phyloP scores from a whole-genome alignment of 2,888 invertebrate species.

The Diadegma fenestrale region DNA sequence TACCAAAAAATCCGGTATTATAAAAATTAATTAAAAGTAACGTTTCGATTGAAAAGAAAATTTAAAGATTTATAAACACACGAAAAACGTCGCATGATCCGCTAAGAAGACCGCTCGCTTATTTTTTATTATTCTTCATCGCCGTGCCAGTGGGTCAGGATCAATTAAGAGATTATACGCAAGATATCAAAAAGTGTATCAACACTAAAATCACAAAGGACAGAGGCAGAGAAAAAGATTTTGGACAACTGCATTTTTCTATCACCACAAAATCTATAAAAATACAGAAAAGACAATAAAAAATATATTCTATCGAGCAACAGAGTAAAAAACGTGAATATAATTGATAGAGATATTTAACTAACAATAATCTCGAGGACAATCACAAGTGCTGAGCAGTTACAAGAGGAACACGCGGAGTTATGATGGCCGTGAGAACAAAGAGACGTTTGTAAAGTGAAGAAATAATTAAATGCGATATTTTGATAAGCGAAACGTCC shows the following conservation, averaged over 20 bases:
- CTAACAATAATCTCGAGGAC: slow-evolving; percentile 58
- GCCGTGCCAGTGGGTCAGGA: slow-evolving; percentile 60
- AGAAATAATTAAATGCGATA: slow-evolving; percentile 44
- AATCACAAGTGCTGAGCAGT: slow-evolving; percentile 57
- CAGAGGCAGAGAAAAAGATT: not conserved
- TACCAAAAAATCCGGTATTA: not conserved
- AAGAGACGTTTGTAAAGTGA: slow-evolving; percentile 40
- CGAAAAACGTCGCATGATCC: slow-evolving; percentile 72
- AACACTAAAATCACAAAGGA: not conserved
- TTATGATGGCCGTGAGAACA: slow-evolving; percentile 31
- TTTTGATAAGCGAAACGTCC: slow-evolving; percentile 53
- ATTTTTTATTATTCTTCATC: slow-evolving; percentile 82
- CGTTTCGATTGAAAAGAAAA: slow-evolving; percentile 4
- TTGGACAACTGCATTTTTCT: slow-evolving; percentile 26
- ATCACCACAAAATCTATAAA: slow-evolving; percentile 22
- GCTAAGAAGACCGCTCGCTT: slow-evolving; percentile 80
- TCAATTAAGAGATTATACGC: slow-evolving; percentile 36
- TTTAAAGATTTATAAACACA: slow-evolving; percentile 52
- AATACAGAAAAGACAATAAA: slow-evolving; percentile 61
- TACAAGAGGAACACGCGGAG: slow-evolving; percentile 10
- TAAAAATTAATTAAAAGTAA: not conserved
- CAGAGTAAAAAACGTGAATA: not conserved
- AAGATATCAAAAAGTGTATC: not conserved
- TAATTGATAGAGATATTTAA: not conserved
- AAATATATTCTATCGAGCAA: slow-evolving; percentile 23